Conservation (phyloP, 2,888 invertebrate genomes). For the Cephus pygmeus region DNA sequence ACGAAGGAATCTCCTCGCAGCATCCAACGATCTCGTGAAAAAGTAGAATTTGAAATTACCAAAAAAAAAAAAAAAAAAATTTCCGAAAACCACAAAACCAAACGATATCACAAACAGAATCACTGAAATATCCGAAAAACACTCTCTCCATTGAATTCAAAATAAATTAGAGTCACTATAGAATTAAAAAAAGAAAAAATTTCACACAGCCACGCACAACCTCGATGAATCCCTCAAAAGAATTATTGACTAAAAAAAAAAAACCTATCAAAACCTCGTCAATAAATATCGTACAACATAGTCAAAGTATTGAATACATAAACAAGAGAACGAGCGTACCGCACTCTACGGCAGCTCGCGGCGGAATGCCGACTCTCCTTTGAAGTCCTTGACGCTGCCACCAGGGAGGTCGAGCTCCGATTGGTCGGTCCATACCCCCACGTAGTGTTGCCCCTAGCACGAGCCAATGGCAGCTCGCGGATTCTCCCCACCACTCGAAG, state of each 20-base stretch:
- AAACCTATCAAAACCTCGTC: background rate
- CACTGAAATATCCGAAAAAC: background rate
- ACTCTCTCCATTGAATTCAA: background rate
- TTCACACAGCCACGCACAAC: background rate
- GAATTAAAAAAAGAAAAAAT: background rate
- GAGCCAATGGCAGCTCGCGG: constrained; percentile 40
- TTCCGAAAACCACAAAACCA: background rate
- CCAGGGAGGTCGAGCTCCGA: constrained; percentile 21
- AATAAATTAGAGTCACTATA: background rate
- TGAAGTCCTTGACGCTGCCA: constrained; percentile 29
- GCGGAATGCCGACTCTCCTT: constrained; percentile 39
- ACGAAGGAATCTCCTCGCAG: background rate
- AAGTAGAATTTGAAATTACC: background rate
- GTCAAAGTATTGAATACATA: background rate
- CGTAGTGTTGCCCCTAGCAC: constrained; percentile 28
- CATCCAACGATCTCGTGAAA: background rate
- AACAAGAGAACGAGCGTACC: constrained; percentile 15
- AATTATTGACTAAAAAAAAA: background rate
- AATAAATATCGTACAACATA: background rate
- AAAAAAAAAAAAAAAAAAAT: background rate
- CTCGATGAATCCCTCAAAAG: background rate
- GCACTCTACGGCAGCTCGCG: constrained; percentile 39
- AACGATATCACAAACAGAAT: background rate
- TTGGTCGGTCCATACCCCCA: constrained; percentile 49
- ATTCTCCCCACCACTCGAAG: constrained; percentile 33